These are phyloP conservation scores for Apamea crenata DNA, from an alignment of 2,888 invertebrate species.

Conservation along the genomic window DNA sequence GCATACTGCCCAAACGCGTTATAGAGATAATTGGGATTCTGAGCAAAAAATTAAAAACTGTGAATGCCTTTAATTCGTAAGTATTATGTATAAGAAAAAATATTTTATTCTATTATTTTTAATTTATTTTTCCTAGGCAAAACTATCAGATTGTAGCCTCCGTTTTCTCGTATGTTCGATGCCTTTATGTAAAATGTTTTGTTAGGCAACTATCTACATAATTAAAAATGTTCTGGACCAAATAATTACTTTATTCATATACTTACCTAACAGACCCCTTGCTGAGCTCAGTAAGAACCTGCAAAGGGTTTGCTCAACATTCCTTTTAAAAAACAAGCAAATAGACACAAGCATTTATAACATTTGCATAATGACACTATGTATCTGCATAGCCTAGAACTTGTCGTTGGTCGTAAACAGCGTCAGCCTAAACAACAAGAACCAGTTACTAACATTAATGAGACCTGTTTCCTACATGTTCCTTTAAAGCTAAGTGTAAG, in stretches of 20 bases:
- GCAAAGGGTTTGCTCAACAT: not conserved
- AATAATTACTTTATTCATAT: too few relatives aligned
- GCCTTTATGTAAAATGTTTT: not conserved
- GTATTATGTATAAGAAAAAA: not conserved
- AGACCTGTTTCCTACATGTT: constrained; percentile 32
- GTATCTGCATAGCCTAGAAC: constrained; percentile 6
- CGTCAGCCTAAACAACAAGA: constrained; percentile 7
- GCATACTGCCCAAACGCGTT: too few relatives aligned
- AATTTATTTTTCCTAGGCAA: not conserved
- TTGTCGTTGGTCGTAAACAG: constrained; percentile 2
- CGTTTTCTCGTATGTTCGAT: not conserved
- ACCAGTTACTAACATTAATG: constrained; percentile 37
- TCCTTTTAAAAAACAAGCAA: not conserved
- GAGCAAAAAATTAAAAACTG: not conserved
- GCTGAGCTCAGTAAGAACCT: not conserved
- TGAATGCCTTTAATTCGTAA: not conserved
- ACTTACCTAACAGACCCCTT: too few relatives aligned
- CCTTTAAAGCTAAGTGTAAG: constrained; percentile 10
- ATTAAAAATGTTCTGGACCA: not conserved
- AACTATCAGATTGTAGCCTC: not conserved
- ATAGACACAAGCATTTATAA: not conserved
- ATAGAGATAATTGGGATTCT: not conserved
- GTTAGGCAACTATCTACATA: not conserved
- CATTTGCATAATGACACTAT: constrained; percentile 5
- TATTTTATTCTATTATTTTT: not conserved